Evolutionary conservation across 1,140 invertebrate genomes (phyloP).

Genomic region (Trichoplusia ni): DNA sequence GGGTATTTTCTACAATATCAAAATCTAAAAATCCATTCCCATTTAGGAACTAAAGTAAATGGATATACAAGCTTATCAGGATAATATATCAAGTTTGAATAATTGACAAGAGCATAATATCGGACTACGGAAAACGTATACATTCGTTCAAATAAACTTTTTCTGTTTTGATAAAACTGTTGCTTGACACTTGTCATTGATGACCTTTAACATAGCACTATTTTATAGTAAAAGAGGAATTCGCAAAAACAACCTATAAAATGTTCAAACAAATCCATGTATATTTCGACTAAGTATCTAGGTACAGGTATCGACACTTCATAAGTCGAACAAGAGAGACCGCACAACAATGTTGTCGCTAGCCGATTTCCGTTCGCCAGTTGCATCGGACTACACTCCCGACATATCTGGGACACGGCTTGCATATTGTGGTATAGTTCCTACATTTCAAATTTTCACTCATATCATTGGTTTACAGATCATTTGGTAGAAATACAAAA

Average conservation of each 20-base stretch:
- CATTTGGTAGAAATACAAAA: no score
- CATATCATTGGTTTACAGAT: neutral
- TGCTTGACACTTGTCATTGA: no score
- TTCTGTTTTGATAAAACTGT: no score
- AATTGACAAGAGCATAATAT: no score
- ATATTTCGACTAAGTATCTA: conserved; percentile 1
- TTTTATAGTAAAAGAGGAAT: neutral
- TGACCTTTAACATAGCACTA: no score
- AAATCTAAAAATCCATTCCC: no score
- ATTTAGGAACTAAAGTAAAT: no score
- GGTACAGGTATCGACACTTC: conserved; percentile 4
- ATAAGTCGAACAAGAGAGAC: conserved; percentile 44
- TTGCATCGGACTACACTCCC: conserved; percentile 44
- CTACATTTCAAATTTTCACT: conserved; percentile 22
- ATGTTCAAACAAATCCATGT: neutral
- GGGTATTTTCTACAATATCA: no score
- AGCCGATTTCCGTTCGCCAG: conserved; percentile 73
- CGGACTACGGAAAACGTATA: no score
- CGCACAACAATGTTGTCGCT: conserved; percentile 76
- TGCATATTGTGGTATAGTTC: conserved; percentile 14
- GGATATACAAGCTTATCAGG: no score
- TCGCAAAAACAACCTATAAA: neutral
- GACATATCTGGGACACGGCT: conserved; percentile 43
- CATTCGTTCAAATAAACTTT: no score
- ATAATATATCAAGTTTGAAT: no score